phyloP scores from a whole-genome alignment of 2,888 invertebrate genomes.

The Pyrrhosoma nymphula region DNA sequence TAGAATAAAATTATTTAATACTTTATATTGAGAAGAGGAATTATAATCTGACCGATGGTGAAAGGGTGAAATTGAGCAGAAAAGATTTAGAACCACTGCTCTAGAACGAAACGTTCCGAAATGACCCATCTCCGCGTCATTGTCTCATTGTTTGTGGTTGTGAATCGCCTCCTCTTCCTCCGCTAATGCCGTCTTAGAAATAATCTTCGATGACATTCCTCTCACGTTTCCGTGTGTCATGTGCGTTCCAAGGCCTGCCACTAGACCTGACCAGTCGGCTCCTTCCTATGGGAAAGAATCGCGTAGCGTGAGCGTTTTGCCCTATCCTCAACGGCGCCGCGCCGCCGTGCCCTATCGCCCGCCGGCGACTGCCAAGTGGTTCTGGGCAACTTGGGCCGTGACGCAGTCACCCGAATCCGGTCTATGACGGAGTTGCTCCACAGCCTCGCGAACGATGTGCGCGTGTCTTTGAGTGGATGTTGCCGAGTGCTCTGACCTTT shows the following conservation, averaged over 20 bases:
- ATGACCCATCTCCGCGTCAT: background rate
- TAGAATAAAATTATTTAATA: too few relatives aligned
- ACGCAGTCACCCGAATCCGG: background rate
- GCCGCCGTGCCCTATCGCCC: background rate
- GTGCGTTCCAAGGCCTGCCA: background rate
- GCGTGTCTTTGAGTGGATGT: background rate
- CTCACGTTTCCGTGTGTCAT: constrained; percentile 2
- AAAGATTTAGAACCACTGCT: too few relatives aligned
- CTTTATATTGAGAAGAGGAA: too few relatives aligned
- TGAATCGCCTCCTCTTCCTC: background rate
- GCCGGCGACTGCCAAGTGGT: background rate
- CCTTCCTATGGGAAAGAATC: background rate
- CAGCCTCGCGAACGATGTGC: background rate
- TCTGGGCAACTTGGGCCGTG: background rate
- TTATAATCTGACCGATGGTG: too few relatives aligned
- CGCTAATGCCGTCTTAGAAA: background rate
- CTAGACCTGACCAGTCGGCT: background rate
- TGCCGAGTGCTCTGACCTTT: background rate
- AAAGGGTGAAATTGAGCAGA: too few relatives aligned
- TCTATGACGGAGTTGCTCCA: background rate
- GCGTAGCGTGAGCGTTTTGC: background rate
- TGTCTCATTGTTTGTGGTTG: background rate
- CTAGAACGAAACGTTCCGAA: too few relatives aligned
- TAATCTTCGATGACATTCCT: background rate
- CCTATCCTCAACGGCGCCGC: background rate